phyloP scores from a whole-genome alignment of 1,140 invertebrate species.

The Drosophila dunni region DNA sequence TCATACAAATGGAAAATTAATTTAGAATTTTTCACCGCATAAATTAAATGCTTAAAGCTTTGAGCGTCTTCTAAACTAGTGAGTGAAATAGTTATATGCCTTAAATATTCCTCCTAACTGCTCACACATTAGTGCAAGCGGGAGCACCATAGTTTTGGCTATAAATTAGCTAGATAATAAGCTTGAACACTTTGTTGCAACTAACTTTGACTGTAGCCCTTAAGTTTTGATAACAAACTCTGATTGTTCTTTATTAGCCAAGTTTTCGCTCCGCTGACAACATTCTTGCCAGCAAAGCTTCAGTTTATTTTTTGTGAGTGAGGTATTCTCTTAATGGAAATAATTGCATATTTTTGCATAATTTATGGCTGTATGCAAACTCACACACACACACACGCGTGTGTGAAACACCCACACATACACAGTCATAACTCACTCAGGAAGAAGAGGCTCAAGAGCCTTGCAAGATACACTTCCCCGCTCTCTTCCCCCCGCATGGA shows the following conservation, averaged over 20 bases:
- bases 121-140: background rate
- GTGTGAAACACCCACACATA: conserved; percentile 13
- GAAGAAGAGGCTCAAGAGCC: conserved; percentile 33
- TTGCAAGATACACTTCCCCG: conserved; percentile 10
- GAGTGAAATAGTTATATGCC: background rate
- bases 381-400: conserved; percentile 29
- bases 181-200: conserved; percentile 1
- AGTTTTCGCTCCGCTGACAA: conserved; percentile 21
- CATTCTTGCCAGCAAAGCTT: background rate
- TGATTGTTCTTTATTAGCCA: conserved; percentile 27
- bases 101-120: background rate
- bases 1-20: background rate
- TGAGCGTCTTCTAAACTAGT: background rate
- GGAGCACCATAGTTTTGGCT: background rate
- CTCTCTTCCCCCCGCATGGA: conserved; percentile 14
- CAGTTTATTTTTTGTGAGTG: conserved; percentile 1
- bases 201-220: background rate
- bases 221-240: conserved; percentile 25
- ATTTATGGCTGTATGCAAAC: conserved; percentile 61
- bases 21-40: background rate
- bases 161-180: conserved; percentile 40
- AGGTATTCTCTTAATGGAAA: conserved; percentile 69
- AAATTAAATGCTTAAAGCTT: background rate
- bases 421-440: conserved; percentile 33
- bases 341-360: conserved; percentile 78